These are phyloP conservation scores for Tupaia chinensis DNA, from an alignment of 2,113 vertebrate species.

Conservation along the genomic window DNA sequence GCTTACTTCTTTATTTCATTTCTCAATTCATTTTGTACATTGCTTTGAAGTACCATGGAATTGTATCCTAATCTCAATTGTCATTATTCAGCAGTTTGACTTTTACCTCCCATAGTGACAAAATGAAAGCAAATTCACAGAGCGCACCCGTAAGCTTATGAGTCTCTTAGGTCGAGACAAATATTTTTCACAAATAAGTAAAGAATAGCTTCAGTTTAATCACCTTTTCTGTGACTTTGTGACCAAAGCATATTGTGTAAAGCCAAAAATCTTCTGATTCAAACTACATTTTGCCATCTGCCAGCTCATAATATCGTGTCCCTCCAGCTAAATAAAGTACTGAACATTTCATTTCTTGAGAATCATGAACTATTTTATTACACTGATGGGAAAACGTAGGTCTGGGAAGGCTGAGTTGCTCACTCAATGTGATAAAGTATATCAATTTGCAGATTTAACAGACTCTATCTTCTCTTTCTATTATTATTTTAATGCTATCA, in stretches of 20 bases:
- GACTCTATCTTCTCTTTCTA: not conserved
- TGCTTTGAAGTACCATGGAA: not conserved
- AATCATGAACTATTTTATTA: not conserved
- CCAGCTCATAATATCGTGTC: not conserved
- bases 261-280: not conserved
- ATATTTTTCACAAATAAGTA: not conserved
- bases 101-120: not conserved
- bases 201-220: not conserved
- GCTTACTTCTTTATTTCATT: slow-evolving; percentile 3
- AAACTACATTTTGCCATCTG: not conserved
- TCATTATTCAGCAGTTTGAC: not conserved
- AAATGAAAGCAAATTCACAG: not conserved
- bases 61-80: slow-evolving; percentile 42
- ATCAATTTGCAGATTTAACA: not conserved
- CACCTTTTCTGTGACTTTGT: not conserved
- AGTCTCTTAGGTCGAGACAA: not conserved
- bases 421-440: not conserved
- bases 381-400: not conserved
- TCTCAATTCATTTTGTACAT: not conserved
- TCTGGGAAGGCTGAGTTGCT: not conserved
- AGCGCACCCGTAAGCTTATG: not conserved
- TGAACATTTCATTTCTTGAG: not conserved
- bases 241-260: not conserved
- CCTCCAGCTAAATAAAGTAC: not conserved
- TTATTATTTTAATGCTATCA: not conserved